Base-by-base conservation (phyloP, 2,113 vertebrate species). In the Platysteira castanea region DNA sequence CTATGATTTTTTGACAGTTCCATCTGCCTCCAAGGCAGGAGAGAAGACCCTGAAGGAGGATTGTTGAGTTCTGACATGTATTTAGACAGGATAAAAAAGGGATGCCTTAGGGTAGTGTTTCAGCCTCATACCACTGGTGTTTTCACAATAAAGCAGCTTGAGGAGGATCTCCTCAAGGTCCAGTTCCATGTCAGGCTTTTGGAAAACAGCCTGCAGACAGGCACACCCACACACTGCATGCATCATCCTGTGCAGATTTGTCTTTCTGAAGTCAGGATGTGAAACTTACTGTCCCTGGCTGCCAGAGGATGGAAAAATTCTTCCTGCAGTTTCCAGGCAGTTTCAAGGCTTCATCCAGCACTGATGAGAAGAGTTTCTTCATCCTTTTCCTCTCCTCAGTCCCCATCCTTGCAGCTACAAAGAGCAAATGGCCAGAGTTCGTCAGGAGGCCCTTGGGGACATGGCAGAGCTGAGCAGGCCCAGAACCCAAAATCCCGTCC, bases 381-480 rank as follows among this genome's bases (percentile, higher is more conserved):
- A 14, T 17, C 19, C 7, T 68, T 67, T 86, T 24, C 13, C 31
- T 77, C 41, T 68, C 30, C 44, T 54, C 13, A 4, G 3, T 68
- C 31, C 17, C 13, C 27, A 23, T n/a, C 20, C 52, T 46, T 28
- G 4, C 1, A 4, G 4, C 16, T 54, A 9, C 1, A 3, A 19
- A 35, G 7, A 89, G 3, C 13, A 26, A 33, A 13, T 15, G 5
- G 9, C 18, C 28, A 44, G 13, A 17, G 44, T 13, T 80, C 44
- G 28, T 71, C 2, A 0, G 39, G 18, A 64, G 19, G 19, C 17
- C 6, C 8, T 20, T 16, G 35, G 23, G 16, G 11, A 46, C 6
- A 2, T 2, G 11, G 37, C 31, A 79, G 0, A 1, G 17, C 46
- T 47, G 68, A 89, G 56, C 27, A 78, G 19, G 75, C 33, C 47